Base-by-base conservation (phyloP, 2,797 vertebrate genomes). In the Coilia nasus region DNA sequence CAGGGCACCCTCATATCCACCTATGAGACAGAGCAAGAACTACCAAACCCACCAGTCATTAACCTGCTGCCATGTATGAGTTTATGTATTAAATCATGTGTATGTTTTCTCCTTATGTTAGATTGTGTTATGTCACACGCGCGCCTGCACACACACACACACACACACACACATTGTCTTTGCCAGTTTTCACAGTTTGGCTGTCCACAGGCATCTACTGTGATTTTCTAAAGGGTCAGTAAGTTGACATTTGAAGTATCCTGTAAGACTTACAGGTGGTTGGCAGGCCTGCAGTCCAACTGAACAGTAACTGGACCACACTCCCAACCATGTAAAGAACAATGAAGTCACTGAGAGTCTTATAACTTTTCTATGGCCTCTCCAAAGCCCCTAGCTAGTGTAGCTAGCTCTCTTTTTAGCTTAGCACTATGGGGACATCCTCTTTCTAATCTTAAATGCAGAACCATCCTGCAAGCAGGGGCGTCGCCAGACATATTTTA, bases 171-270 rank as follows among this genome's bases (percentile, higher is more conserved):
- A 89, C 23, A 14, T 28, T 3, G 46, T 3, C 85, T 87, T 67
- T 89, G 92, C 91, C 91, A 89, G 84, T 83, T 85, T 46, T 88
- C 92, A 91, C 92, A 93, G 92, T 93, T 90, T 64, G 90, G 91
- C 90, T 84, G 25, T 21, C 85, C 46, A 44, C 85, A 88, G 89
- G 86, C 89, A 89, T 88, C 46, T 21, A 54, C 9, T 89, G 91
- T 88, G 90, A 88, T 91, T 90, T 89, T 91, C 88, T 3, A 86
- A 90, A 46, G 81, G 92, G 93, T 93, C 92, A 90, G 0, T 54
- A 89, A 90, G 91, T 91, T 92, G 91, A 92, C 92, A 91, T 94
- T 93, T 92, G 93, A 92, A 92, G 93, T 92, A 91, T 89, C 87
- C 92, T 86, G 85, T 83, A 87, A 86, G 90, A 92, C 91, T 90